Evolutionary conservation across 2,888 invertebrate genomes (phyloP).

Genomic region (Esperia sulphurella): DNA sequence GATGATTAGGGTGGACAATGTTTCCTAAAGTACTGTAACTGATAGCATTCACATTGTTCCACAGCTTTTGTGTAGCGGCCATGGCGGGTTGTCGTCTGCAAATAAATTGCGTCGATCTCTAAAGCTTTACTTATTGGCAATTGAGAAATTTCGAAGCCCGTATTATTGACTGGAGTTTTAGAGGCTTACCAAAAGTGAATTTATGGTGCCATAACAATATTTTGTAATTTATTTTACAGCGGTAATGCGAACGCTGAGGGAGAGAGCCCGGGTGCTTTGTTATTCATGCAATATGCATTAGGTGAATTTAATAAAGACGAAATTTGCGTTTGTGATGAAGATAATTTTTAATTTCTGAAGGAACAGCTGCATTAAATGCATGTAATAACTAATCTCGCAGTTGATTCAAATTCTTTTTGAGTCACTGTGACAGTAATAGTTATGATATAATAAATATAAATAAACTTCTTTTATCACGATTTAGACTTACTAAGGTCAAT

Average conservation of each 20-base stretch:
- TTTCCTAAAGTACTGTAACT: not conserved
- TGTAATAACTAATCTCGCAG: no score
- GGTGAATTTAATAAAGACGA: conserved; percentile 16
- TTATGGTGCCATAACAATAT: conserved; percentile 20
- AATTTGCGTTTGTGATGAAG: conserved; percentile 10
- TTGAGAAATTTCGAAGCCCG: conserved; percentile 13
- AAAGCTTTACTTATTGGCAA: conserved; percentile 17
- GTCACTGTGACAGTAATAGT: no score
- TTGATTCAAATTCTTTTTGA: no score
- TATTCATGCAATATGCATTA: conserved; percentile 20
- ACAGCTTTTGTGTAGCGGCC: not conserved
- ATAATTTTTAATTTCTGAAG: not conserved
- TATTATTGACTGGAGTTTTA: conserved; percentile 9
- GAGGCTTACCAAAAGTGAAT: conserved; percentile 12
- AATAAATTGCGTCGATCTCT: conserved; percentile 11
- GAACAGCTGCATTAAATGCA: not conserved
- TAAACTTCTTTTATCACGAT: no score
- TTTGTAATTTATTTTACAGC: conserved; percentile 18
- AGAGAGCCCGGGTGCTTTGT: not conserved
- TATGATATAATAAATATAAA: no score
- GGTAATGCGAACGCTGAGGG: conserved; percentile 8
- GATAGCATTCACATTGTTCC: not conserved
- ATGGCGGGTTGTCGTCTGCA: conserved; percentile 1
- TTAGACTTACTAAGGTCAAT: no score
- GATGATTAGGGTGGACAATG: not conserved